Percentiles rank a stretch among this genome's conserved stretches.
Conservation (phyloP, 2,797 vertebrate species). For the Aulostomus chinensis region DNA sequence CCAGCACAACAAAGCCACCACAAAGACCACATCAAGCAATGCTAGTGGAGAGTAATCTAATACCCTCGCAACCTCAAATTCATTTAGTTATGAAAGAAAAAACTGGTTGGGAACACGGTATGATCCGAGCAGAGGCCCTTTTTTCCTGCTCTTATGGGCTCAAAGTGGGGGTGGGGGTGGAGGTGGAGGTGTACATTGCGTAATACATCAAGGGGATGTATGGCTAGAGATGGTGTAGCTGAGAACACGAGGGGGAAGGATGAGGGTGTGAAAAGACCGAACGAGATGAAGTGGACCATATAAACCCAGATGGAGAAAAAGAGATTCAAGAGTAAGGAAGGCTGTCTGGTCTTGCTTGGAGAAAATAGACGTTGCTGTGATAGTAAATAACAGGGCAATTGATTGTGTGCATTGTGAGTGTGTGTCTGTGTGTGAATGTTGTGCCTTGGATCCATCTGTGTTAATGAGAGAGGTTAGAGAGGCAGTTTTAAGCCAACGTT, state of each 20-base stretch:
- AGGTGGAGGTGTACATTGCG: too few species aligned
- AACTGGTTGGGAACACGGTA: conserved; percentile 8
- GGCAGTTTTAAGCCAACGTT: background rate
- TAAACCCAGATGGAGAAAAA: conserved; percentile 62
- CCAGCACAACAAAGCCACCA: background rate
- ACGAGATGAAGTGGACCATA: conserved; percentile 69
- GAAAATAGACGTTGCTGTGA: conserved; percentile 31
- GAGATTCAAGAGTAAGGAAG: conserved; percentile 65
- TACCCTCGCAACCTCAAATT: too few species aligned
- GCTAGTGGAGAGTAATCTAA: background rate
- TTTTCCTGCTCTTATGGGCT: conserved; percentile 27
- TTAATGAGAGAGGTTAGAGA: conserved; percentile 26
- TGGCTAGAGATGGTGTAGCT: conserved; percentile 33
- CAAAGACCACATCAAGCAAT: background rate
- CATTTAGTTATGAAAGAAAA: too few species aligned
- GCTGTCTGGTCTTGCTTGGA: conserved; percentile 53
- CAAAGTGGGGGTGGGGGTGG: too few species aligned
- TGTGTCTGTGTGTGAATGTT: conserved; percentile 9
- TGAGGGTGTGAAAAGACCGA: conserved; percentile 44
- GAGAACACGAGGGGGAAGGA: conserved; percentile 42
- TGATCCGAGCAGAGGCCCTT: too few species aligned
- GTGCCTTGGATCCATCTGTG: conserved; percentile 5
- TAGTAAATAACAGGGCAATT: conserved; percentile 52
- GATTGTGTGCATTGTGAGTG: conserved; percentile 27
- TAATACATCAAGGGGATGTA: conserved; percentile 49